A percentile compares a stretch with the other conserved stretches of the same genome.
These are phyloP conservation scores for Manacus vitellinus DNA, from an alignment of 2,113 vertebrate species.

Conservation along the genomic window DNA sequence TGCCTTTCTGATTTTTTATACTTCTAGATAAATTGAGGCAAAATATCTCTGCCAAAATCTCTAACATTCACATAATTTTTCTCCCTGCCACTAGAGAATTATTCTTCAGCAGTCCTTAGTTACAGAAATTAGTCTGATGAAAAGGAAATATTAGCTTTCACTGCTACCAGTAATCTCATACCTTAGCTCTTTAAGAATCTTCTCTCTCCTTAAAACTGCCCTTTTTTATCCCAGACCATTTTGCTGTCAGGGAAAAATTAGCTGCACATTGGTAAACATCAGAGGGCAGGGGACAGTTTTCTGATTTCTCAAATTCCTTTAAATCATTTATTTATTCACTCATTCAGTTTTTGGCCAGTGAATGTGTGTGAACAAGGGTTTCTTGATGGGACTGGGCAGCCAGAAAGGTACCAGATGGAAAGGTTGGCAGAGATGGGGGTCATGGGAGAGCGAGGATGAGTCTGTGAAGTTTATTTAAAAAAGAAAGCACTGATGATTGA, in stretches of 20 bases:
- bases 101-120: not conserved
- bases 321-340: constrained; percentile 3
- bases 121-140: not conserved
- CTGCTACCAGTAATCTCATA: not conserved
- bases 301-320: not conserved
- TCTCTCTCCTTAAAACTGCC: not conserved
- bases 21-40: not conserved
- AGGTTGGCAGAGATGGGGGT: not conserved
- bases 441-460: not conserved
- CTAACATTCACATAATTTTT: not conserved
- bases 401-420: constrained; percentile 23
- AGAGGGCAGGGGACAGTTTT: not conserved
- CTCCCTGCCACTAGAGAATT: not conserved
- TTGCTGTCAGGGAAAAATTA: not conserved
- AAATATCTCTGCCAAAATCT: not conserved
- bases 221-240: not conserved
- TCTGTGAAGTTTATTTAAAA: constrained; percentile 5
- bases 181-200: not conserved
- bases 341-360: not conserved
- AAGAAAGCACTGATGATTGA: not conserved
- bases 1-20: not conserved
- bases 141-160: not conserved
- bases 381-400: not conserved
- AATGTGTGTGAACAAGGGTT: not conserved
- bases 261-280: not conserved